Percentiles rank a stretch among this genome's conserved stretches.
These are phyloP conservation scores for Chrosomus eos DNA, from an alignment of 2,797 vertebrate species.

Conservation along the genomic window DNA sequence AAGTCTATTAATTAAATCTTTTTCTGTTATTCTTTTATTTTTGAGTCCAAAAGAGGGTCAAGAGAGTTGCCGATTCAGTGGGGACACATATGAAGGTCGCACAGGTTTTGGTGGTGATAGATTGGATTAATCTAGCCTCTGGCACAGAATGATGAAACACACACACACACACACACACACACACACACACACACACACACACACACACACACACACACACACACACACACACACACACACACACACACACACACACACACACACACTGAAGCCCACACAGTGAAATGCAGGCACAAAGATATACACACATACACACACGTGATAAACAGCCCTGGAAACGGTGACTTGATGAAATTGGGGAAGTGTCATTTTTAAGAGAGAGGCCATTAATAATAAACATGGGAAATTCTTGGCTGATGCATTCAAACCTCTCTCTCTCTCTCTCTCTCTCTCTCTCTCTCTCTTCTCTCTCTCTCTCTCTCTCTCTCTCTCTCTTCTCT, in stretches of 20 bases:
- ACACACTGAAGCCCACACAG: constrained; percentile 15
- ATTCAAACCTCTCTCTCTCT: constrained; percentile 5
- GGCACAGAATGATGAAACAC: constrained; percentile 42
- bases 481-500: constrained; percentile 13
- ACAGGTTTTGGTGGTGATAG: constrained; percentile 45
- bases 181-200: constrained; percentile 13
- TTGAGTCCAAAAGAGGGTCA: background rate
- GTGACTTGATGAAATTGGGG: constrained; percentile 48
- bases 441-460: constrained; percentile 13
- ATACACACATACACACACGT: constrained; percentile 19
- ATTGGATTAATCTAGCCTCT: constrained; percentile 53
- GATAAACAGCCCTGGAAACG: constrained; percentile 37
- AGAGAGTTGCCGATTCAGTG: background rate
- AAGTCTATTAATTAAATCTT: constrained; percentile 14
- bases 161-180: constrained; percentile 23
- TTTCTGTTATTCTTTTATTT: constrained; percentile 15
- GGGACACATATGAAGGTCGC: constrained; percentile 41
- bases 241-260: constrained; percentile 23
- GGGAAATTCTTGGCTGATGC: constrained; percentile 45
- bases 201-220: constrained; percentile 22
- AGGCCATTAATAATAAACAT: constrained; percentile 50
- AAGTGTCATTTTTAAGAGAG: constrained; percentile 52
- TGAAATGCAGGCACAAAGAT: constrained; percentile 5
- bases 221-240: constrained; percentile 18
- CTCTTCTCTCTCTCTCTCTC: constrained; percentile 18